A percentile compares a stretch with the other conserved stretches of the same genome.
These are phyloP conservation scores for Erannis defoliaria DNA, from an alignment of 2,888 invertebrate species.

Conservation along the genomic window DNA sequence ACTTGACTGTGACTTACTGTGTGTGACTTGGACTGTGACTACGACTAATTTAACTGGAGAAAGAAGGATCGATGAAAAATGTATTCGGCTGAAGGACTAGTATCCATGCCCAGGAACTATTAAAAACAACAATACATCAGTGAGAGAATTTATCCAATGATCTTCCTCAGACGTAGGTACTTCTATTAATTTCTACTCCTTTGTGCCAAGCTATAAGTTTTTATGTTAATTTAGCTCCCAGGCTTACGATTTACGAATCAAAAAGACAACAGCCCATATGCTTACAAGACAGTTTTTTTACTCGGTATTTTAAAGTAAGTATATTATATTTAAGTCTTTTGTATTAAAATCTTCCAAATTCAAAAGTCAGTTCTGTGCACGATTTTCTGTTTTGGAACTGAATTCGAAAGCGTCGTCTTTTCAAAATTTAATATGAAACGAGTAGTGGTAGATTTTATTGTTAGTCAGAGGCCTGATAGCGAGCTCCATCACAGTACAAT, in stretches of 20 bases:
- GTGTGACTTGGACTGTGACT: too few relatives aligned
- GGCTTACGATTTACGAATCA: slow-evolving; percentile 21
- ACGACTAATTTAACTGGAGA: too few relatives aligned
- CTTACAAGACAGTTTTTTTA: slow-evolving; percentile 14
- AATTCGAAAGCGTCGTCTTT: neutral
- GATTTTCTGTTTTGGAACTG: neutral
- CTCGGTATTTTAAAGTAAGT: slow-evolving; percentile 26
- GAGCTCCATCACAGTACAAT: neutral
- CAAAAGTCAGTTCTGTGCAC: neutral
- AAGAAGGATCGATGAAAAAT: too few relatives aligned
- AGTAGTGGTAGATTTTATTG: neutral
- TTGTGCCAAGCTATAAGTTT: neutral
- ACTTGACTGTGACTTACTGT: too few relatives aligned
- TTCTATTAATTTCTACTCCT: too few relatives aligned
- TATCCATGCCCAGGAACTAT: too few relatives aligned
- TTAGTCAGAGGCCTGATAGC: neutral
- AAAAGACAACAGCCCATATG: slow-evolving; percentile 30
- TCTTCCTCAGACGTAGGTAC: too few relatives aligned
- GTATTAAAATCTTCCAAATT: slow-evolving; percentile 42
- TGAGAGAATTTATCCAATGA: too few relatives aligned
- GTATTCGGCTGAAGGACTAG: too few relatives aligned
- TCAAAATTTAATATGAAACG: neutral
- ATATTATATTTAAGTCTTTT: slow-evolving; percentile 19
- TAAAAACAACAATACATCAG: too few relatives aligned
- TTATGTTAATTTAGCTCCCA: slow-evolving; percentile 8